Base-by-base conservation (phyloP, 1,140 invertebrate genomes). In the Steinernema khuongi region DNA sequence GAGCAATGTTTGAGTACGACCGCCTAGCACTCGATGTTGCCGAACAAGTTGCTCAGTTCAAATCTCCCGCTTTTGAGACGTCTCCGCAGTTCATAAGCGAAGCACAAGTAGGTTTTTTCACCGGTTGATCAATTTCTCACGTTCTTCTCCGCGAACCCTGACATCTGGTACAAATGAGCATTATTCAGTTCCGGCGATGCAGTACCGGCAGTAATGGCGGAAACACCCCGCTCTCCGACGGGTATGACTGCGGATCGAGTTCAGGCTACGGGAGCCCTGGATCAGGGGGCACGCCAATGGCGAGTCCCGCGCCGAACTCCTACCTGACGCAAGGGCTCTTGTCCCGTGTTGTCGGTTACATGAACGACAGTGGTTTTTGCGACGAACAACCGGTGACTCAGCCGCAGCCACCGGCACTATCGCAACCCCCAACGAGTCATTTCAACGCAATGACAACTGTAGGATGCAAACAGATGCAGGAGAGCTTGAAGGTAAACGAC, bases 1-100 rank as follows among this genome's bases (percentile, higher is more conserved):
- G 50, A 60, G 50, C 50, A 79, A 80, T 80, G 79, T 80, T 80
- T 69, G 79, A 81, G 67, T 80, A 80, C 80, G 79, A 80, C 43
- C 79, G 79, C 67, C 72, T 80, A 28, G 79, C 79, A 29, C 71
- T 80, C 14, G 79, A 80, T 71, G 74, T 77, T 26, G 78, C 72
- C 41, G 66, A 79, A 73, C 69, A 79, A 70, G 29, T 77, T 32
- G 33, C 68, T 28, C 67, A 67, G 1, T 32, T 68, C 71, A 74
- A 78, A 67, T 50, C 60, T 33, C 60, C 68, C 28, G 75, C 68
- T 26, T 77, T 73, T 70, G 77, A 71, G 44, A 75, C 73, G 0
- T 29, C 29, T 11, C 72, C 17, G 30, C 33, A 50, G 17, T 26
- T 22, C 19, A 26, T 11, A 50, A 76, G 28, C 30, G 71, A 74